Evolutionary conservation across 1,140 invertebrate genomes (phyloP), one percentile per base, ranked within the genome.

Genomic region (Trichonephila clavata): DNA sequence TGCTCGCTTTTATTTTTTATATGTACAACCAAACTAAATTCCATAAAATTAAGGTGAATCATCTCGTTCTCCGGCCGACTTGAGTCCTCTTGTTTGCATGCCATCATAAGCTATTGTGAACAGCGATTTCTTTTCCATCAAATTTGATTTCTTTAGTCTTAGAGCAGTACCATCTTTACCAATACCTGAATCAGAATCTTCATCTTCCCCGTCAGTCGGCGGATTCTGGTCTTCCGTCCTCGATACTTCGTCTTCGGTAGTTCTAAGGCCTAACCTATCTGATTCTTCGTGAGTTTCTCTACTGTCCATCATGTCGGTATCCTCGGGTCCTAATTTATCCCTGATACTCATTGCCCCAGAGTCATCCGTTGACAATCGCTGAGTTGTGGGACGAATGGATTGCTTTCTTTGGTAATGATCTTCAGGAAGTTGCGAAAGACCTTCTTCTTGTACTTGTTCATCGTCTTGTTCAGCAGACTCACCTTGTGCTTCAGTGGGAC

Each of bases 51-150:
- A 94, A 4, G 94, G 94, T 0, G 94, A 90, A 27, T 86, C 86
- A 90, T 90, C 84, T 43, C 94, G 84, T 61, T 90, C 91, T 27
- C 94, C 94, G 1, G 93, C 93, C 21, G 94, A 95, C 59, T 94
- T 92, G 10, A 95, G 63, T 21, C 92, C 96, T 77, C 96, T 96
- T 0, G 97, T 97, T 80, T 97, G 96, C 95, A 98, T 97, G 95
- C 98, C 98, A 95, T 98, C 98, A 95, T 98, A 99, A 3, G 98
- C 98, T 94, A 99, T 98, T 1, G 98, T 98, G 95, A 98, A 99
- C n/a, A 99, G 97, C 95, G 98, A 98, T 95, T 98, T 98, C 96
- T 98, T 98, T 95, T 98, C 98, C 39, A 98, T 97, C 93, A 98
- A 61, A 63, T 94, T 94, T 2, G 84, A 92, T 63, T 95, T 95